Conservation (phyloP, 1,140 invertebrate genomes). For the Dysdera silvatica region DNA sequence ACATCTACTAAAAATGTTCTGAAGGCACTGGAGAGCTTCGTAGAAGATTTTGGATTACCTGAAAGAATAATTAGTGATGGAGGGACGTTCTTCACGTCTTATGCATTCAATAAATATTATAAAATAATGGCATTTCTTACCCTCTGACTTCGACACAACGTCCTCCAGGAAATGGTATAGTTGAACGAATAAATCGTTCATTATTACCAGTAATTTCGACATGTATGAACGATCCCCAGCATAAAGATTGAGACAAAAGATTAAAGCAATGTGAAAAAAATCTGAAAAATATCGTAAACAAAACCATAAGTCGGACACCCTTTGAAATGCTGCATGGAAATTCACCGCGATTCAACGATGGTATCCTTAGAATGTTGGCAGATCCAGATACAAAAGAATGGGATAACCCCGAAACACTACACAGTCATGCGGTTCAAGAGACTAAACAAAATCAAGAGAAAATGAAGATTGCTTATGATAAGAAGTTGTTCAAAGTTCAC, state of each 20-base stretch:
- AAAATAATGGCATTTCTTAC: neutral
- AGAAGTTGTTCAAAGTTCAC: too few relatives aligned
- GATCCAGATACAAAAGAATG: neutral
- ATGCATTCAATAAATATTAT: neutral
- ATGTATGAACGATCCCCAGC: neutral
- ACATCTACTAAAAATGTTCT: neutral
- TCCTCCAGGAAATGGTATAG: neutral
- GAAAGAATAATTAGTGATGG: neutral
- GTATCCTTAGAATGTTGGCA: neutral
- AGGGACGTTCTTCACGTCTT: neutral
- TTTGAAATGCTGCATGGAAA: conserved; percentile 1
- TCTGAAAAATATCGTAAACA: neutral
- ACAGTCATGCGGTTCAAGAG: neutral
- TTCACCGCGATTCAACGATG: conserved; percentile 3
- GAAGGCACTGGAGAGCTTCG: neutral
- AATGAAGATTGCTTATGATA: neutral
- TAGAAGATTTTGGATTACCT: conserved; percentile 3
- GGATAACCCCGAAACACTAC: neutral
- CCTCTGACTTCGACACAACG: neutral
- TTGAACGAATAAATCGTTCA: neutral
- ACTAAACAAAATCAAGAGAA: too few relatives aligned
- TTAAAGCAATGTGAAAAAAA: neutral
- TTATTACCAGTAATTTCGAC: neutral
- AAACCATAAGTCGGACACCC: neutral
- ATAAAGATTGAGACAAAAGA: neutral